phyloP scores from a whole-genome alignment of 2,113 vertebrate genomes.

The Channa argus region DNA sequence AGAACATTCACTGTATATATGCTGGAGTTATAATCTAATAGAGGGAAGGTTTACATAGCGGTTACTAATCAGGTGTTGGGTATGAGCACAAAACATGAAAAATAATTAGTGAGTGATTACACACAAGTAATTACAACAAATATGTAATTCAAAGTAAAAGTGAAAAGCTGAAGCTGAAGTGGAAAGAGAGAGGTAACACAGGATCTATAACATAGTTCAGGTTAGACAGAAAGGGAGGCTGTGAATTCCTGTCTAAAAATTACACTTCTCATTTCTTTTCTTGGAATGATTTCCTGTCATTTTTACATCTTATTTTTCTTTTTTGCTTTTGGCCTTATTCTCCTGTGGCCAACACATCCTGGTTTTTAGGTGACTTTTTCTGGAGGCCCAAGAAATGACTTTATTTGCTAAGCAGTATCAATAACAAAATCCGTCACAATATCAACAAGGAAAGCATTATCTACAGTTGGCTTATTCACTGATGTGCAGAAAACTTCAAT shows the following conservation, averaged over 20 bases:
- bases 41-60: too few relatives aligned
- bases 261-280: too few relatives aligned
- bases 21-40: too few relatives aligned
- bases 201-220: background rate
- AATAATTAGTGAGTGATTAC: too few relatives aligned
- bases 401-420: slow-evolving; percentile 4
- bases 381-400: background rate
- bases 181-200: background rate
- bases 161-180: background rate
- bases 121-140: too few relatives aligned
- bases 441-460: slow-evolving; percentile 13
- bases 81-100: too few relatives aligned
- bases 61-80: too few relatives aligned
- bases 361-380: background rate
- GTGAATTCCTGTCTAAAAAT: too few relatives aligned
- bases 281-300: too few relatives aligned
- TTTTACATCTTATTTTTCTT: background rate
- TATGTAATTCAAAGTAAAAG: too few relatives aligned
- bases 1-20: too few relatives aligned
- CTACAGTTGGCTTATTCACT: background rate
- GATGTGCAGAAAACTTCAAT: slow-evolving; percentile 23
- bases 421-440: slow-evolving; percentile 1
- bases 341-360: background rate
- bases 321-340: background rate
- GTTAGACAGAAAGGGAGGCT: too few relatives aligned